Evolutionary conservation across 2,797 vertebrate genomes (phyloP), one percentile per base, ranked within the genome.

Genomic region (Semotilus atromaculatus): DNA sequence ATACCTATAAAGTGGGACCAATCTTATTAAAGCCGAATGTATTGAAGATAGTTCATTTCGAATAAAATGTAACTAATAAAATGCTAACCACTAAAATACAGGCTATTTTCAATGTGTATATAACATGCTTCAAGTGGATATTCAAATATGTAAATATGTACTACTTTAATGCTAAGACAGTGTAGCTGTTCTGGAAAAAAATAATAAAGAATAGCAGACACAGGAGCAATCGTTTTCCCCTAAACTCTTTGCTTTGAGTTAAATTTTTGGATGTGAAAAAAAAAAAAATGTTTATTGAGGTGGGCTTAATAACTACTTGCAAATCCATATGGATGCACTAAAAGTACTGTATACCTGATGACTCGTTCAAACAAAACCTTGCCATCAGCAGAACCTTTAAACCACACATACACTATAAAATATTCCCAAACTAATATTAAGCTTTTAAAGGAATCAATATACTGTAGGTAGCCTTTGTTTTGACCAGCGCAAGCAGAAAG

Each of bases 371-470:
- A 86, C 62, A 34, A 86, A 88, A 48, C 40, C 21, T 86, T 78
- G 48, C 51, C 51, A 74, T 88, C 89, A 90, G 88, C 89, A 88
- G 82, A 78, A 75, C 74, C 71, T 77, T 82, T 77, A 79, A 86
- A 88, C 80, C 85, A 78, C 80, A 84, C 55, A 34, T 74, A 74
- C 80, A 53, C 81, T n/a, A 70, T 86, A 85, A 89, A 85, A 82
- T 80, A 84, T 88, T 85, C 82, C 80, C 81, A 55, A 67, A 82
- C 79, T 82, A 68, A 82, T 72, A 82, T 78, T 73, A 73, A 79
- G 83, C 85, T 88, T 86, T 86, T 85, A 85, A 80, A 75, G 68
- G 68, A 85, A 89, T 89, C 82, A 86, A 86, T 90, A 72, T 53
- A n/a, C n/a, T n/a, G n/a, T n/a, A 71, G 6, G 23, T 26, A 51